Evolutionary conservation across 1,140 invertebrate species (phyloP), one percentile per base, ranked within the genome.

Genomic region (Dicyema japonicum): DNA sequence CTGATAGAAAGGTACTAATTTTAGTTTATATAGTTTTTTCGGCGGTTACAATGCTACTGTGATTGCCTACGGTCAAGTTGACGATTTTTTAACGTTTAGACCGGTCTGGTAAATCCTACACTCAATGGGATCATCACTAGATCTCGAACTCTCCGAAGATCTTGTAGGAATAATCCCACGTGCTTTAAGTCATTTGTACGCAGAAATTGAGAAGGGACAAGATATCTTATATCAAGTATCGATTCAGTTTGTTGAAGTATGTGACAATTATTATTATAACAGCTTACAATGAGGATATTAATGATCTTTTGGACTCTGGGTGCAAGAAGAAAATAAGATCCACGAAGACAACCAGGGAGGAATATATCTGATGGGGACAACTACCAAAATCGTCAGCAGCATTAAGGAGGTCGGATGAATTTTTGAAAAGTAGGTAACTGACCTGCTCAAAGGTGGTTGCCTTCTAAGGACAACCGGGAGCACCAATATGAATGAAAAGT

Each of bases 91-190:
- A n/a, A n/a, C n/a, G n/a, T 38, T n/a, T 34, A 50, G 45, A 51
- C 47, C 24, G 47, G 1, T 47, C 46, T 13, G 85, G 82, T 0
- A 94, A 94, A 58, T 94, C 85, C 0, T 88, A 85, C 75, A 78
- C 44, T 80, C 78, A 1, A 94, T 94, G 85, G 85, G 85, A 13
- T 90, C 80, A 5, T 78, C 74, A 0, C 88, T 90, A 49, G 78
- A 90, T 38, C 60, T 72, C 3, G 66, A 69, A 30, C 22, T 33
- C 15, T 21, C 29, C 5, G 33, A 44, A 15, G 39, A 42, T 13
- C 33, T 44, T 16, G 36, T 44, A 6, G 56, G 56, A 21, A 54
- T 58, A 18, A 48, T 58, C 24, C 55, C 55, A 6, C 31, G 55
- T 15, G 50, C 55, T 5, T 49, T 55, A 14, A 35, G 44, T 22